Percentiles rank a stretch among this genome's conserved stretches.
phyloP scores from a whole-genome alignment of 2,888 invertebrate genomes.

The Drosophila barbarae region DNA sequence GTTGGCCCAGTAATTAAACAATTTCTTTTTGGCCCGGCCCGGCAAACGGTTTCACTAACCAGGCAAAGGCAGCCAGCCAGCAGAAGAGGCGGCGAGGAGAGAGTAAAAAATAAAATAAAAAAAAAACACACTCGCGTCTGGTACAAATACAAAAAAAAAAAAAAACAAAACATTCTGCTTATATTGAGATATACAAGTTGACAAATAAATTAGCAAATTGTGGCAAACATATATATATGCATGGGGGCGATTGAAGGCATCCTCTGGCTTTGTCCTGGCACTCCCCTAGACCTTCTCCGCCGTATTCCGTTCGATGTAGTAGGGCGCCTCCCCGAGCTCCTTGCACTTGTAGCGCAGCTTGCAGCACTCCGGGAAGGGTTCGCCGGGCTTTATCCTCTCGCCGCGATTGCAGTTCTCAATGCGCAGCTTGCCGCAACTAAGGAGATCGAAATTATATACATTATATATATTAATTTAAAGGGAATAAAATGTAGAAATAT shows the following conservation, averaged over 20 bases:
- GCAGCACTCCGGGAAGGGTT: constrained; percentile 77
- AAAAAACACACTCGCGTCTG: neutral
- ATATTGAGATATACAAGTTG: constrained; percentile 33
- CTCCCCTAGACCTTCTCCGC: constrained; percentile 37
- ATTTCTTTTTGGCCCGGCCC: constrained; percentile 41
- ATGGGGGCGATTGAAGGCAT: neutral
- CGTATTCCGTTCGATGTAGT: constrained; percentile 69
- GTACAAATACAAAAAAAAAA: constrained; percentile 23
- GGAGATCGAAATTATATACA: neutral
- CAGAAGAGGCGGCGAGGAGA: neutral
- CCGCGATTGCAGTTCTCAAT: constrained; percentile 76
- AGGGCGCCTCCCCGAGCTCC: constrained; percentile 66
- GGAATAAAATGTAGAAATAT: too few species aligned
- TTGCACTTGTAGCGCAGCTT: constrained; percentile 76
- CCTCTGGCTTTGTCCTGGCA: constrained; percentile 18
- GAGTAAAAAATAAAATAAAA: neutral
- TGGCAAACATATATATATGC: constrained; percentile 3
- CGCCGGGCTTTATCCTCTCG: constrained; percentile 69
- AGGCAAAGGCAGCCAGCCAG: constrained; percentile 2
- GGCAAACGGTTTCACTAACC: constrained; percentile 5
- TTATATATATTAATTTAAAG: neutral
- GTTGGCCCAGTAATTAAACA: constrained; percentile 62
- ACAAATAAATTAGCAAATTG: constrained; percentile 40
- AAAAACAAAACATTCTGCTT: constrained; percentile 28
- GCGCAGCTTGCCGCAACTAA: constrained; percentile 74